Evolutionary conservation across 2,797 vertebrate species (phyloP).

Genomic region (Melanotaenia maccullochi): DNA sequence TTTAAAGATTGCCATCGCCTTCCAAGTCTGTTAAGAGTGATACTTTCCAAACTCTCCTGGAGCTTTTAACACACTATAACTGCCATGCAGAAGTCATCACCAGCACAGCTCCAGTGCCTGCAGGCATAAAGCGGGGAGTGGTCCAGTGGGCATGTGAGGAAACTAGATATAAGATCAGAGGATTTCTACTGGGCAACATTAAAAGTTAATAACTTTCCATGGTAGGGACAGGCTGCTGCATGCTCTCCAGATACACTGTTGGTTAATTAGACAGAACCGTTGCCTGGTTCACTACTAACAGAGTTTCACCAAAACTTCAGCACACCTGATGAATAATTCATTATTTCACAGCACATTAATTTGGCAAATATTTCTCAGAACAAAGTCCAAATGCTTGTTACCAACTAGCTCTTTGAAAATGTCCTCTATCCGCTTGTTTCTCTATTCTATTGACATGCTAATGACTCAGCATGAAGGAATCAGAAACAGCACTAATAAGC

Average conservation of each 20-base stretch:
- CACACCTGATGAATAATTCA: conserved; percentile 71
- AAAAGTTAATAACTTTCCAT: conserved; percentile 46
- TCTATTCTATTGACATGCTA: conserved; percentile 71
- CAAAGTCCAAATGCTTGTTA: conserved; percentile 62
- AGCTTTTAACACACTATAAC: conserved; percentile 13
- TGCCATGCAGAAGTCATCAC: conserved; percentile 25
- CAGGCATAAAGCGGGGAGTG: conserved; percentile 53
- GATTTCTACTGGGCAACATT: conserved; percentile 37
- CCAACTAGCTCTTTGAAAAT: conserved; percentile 59
- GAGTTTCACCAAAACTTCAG: conserved; percentile 48
- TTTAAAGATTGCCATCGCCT: conserved; percentile 2
- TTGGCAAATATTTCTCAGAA: conserved; percentile 66
- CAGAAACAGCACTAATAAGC: conserved; percentile 71
- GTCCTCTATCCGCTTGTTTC: conserved; percentile 39
- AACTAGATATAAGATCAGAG: conserved; percentile 43
- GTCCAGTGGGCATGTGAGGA: conserved; percentile 31
- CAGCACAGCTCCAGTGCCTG: conserved; percentile 26
- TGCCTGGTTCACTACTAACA: conserved; percentile 58
- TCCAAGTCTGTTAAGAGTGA: conserved; percentile 18
- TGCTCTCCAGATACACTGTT: conserved; percentile 48
- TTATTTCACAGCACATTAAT: conserved; percentile 64
- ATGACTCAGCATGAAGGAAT: conserved; percentile 58
- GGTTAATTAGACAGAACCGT: conserved; percentile 70
- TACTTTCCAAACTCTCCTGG: conserved; percentile 9
- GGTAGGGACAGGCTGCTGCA: conserved; percentile 38